Evolutionary conservation across 2,797 vertebrate species (phyloP).

Genomic region (Phyllotis vaccarum): DNA sequence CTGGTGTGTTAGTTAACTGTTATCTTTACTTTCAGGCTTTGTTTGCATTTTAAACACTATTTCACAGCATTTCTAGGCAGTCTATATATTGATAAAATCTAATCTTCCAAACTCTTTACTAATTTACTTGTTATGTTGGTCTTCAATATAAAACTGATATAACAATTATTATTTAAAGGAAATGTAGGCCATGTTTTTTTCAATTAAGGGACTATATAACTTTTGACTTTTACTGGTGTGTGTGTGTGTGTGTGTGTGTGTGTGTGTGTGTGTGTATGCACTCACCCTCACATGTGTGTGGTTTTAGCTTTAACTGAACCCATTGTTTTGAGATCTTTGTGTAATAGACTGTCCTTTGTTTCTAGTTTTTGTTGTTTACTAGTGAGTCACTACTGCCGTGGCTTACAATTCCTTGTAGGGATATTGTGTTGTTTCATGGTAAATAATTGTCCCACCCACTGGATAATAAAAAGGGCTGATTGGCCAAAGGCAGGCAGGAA

Average conservation of each 20-base stretch:
- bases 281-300: neutral
- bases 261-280: neutral
- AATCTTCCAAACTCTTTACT: neutral
- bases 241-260: neutral
- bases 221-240: neutral
- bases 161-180: neutral
- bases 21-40: neutral
- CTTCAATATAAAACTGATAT: slow-evolving; percentile 3
- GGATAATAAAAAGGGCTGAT: no score
- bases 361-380: neutral
- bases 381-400: neutral
- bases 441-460: no score
- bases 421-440: no score
- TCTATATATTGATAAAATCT: neutral
- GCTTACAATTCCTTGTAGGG: neutral
- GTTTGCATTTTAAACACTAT: neutral
- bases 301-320: neutral
- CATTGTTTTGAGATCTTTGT: neutral
- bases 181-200: neutral
- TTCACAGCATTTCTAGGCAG: neutral
- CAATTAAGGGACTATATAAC: neutral
- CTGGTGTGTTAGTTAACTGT: neutral
- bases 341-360: neutral
- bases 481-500: no score
- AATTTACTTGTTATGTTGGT: neutral